These are phyloP conservation scores for Pomacea maculata DNA, from an alignment of 1,140 invertebrate genomes.

Conservation along the genomic window DNA sequence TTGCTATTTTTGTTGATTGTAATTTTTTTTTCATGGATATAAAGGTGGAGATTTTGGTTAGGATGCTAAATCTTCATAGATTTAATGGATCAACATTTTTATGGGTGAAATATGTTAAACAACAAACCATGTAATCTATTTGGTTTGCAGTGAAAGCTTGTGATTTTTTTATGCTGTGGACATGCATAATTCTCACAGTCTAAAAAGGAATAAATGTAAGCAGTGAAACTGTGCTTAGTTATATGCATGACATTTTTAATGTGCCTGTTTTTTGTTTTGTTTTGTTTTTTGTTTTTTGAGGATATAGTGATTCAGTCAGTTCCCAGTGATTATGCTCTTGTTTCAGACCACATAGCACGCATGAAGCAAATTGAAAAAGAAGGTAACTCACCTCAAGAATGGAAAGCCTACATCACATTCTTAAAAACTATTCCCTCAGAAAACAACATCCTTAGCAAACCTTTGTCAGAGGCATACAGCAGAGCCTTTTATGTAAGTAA, in stretches of 20 bases:
- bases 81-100: background rate
- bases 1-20: background rate
- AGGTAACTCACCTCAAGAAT: constrained; percentile 51
- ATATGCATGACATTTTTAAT: too few species aligned
- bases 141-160: background rate
- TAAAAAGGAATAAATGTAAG: background rate
- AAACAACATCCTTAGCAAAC: constrained; percentile 22
- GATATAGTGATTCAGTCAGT: background rate
- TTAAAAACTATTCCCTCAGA: constrained; percentile 26
- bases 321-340: background rate
- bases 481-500: constrained; percentile 44
- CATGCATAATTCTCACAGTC: background rate
- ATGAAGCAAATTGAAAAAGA: constrained; percentile 36
- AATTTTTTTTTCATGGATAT: background rate
- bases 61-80: background rate
- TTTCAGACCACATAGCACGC: constrained; percentile 41
- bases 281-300: background rate
- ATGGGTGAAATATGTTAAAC: too few species aligned
- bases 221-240: too few species aligned
- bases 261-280: background rate
- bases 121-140: too few species aligned
- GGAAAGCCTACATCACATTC: constrained; percentile 46
- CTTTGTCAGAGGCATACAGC: constrained; percentile 30
- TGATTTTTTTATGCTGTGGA: background rate
- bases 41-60: background rate